Evolutionary conservation across 2,888 invertebrate species (phyloP).

Genomic region (Acleris literana): DNA sequence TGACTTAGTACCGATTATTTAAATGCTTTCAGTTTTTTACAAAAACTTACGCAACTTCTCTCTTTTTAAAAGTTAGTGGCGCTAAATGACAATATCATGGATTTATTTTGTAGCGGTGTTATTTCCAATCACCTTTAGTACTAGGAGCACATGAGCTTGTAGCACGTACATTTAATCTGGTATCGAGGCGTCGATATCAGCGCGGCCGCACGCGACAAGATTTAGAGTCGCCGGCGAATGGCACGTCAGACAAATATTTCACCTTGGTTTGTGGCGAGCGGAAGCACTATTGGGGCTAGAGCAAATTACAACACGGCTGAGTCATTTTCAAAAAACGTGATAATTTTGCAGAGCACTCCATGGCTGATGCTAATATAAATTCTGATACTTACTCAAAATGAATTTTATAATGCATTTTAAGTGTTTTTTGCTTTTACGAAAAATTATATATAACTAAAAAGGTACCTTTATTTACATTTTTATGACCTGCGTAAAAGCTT

Average conservation of each 20-base stretch:
- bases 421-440: too few relatives aligned
- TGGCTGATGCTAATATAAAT: too few relatives aligned
- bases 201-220: slow-evolving; percentile 72
- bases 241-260: slow-evolving; percentile 72
- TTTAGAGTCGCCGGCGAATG: slow-evolving; percentile 61
- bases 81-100: too few relatives aligned
- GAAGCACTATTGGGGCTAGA: slow-evolving; percentile 43
- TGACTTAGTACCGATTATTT: too few relatives aligned
- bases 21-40: too few relatives aligned
- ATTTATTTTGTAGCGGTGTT: not conserved
- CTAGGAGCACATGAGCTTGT: slow-evolving; percentile 27
- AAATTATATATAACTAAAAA: too few relatives aligned
- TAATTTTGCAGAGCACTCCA: too few relatives aligned
- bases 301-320: slow-evolving; percentile 22
- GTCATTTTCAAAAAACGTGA: slow-evolving; percentile 1
- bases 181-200: slow-evolving; percentile 54
- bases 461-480: too few relatives aligned
- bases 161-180: slow-evolving; percentile 41
- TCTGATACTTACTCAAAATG: too few relatives aligned
- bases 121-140: slow-evolving; percentile 7
- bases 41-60: not conserved
- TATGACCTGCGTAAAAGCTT: too few relatives aligned
- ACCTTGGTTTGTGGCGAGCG: slow-evolving; percentile 65
- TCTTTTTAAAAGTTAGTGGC: not conserved
- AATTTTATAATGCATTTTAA: too few relatives aligned